Evolutionary conservation across 2,113 vertebrate genomes (phyloP).

Genomic region (Progne subis): DNA sequence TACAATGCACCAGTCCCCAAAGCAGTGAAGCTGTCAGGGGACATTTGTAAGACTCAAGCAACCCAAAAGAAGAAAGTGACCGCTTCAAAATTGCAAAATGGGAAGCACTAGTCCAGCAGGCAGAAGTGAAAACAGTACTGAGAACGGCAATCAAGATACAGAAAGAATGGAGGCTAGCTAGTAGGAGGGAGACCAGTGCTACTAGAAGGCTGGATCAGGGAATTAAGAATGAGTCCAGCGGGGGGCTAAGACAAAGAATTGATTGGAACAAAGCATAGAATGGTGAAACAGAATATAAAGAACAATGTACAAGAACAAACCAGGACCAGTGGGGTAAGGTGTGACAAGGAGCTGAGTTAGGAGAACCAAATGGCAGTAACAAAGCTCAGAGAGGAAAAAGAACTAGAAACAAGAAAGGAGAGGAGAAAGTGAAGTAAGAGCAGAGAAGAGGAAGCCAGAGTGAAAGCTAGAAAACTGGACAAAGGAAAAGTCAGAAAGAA

Average conservation of each 20-base stretch:
- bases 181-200: not conserved
- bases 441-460: not conserved
- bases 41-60: not conserved
- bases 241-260: not conserved
- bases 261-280: not conserved
- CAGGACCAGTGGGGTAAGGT: not conserved
- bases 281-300: not conserved
- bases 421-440: not conserved
- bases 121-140: not conserved
- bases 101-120: not conserved
- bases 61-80: not conserved
- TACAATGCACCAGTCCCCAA: not conserved
- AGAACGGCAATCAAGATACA: not conserved
- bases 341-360: not conserved
- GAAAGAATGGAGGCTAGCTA: not conserved
- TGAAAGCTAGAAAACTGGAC: not conserved
- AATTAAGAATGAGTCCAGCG: not conserved
- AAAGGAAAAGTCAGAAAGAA: not conserved
- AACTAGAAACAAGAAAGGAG: not conserved
- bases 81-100: not conserved
- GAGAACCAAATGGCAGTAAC: not conserved
- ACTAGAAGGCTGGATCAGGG: not conserved
- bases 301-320: not conserved
- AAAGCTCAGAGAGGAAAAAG: not conserved
- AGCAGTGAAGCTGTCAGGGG: not conserved